phyloP scores from a whole-genome alignment of 2,888 invertebrate species.

The Nemurella pictetii region DNA sequence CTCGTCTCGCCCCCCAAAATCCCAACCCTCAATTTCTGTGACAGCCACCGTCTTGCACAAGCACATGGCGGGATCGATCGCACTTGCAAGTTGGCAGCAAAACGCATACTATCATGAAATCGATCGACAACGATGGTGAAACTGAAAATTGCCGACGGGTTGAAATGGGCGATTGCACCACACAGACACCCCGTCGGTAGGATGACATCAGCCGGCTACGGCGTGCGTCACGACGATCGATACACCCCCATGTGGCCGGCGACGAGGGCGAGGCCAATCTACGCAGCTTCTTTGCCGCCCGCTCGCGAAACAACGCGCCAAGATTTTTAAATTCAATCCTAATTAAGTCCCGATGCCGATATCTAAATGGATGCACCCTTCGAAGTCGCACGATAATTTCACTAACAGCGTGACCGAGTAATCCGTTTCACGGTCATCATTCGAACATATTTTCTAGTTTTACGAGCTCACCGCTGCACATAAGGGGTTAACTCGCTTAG shows the following conservation, averaged over 20 bases:
- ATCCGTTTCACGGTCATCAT: slow-evolving; percentile 9
- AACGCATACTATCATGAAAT: not conserved
- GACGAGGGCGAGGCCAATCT: not conserved
- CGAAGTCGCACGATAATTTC: not conserved
- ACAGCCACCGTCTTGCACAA: not conserved
- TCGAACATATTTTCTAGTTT: not conserved
- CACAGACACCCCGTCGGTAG: not conserved
- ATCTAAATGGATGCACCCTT: not conserved
- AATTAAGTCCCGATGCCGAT: too few relatives aligned
- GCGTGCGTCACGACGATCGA: slow-evolving; percentile 9
- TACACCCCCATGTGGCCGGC: slow-evolving; percentile 8
- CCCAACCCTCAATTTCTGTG: not conserved
- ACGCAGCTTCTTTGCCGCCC: not conserved
- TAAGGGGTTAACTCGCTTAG: not conserved
- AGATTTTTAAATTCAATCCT: not conserved
- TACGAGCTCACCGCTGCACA: not conserved
- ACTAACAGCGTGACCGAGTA: not conserved
- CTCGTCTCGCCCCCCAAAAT: not conserved
- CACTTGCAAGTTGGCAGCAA: too few relatives aligned
- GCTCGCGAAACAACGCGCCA: not conserved
- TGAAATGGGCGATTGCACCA: not conserved
- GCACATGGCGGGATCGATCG: not conserved
- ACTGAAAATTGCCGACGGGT: not conserved
- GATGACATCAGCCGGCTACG: not conserved
- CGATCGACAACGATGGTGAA: too few relatives aligned